Base-by-base conservation (phyloP, 2,888 invertebrate species). In the Orthosia incerta region DNA sequence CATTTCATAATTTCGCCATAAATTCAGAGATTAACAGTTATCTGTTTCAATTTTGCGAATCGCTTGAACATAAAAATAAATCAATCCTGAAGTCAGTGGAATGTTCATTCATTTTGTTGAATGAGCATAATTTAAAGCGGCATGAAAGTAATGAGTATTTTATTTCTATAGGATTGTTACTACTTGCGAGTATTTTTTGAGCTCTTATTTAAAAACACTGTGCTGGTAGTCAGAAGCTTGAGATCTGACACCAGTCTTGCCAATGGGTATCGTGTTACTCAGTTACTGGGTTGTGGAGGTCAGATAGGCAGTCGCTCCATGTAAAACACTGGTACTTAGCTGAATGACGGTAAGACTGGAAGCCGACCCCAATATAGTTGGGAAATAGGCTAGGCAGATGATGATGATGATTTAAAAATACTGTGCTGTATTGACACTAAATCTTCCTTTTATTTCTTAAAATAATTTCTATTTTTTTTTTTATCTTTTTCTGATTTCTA, bases 11-110 rank as follows among this genome's bases (percentile, higher is more conserved):
- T 61, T 71, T 46, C 2, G 1, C 45, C 45, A 64, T 73, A 80
- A 55, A 76, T 80, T 76, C 64, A 73, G 45, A 46, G 23, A 60
- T 64, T 80, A 80, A 64, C 55, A 16, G 23, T 74, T 72, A 76
- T 80, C 74, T 73, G 76, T 80, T 73, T 65, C 45, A 73, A 76
- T 76, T 79, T 57, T 50, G 63, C 46, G 59, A 73, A 72, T 56
- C 45, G 55, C 45, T 50, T 50, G 73, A 26, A 60, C 55, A 76
- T 76, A 79, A 60, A 71, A 64, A 76, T 76, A 79, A 79, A 76
- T 76, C 73, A 76, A 46, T 76, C 55, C 61, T 23, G 50, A 18
- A 60, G 13, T 50, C 74, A 26, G 63, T 64, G 76, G 16, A 71
- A 60, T n/a, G 60, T 48, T 60, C 48, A 46, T 73, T 59, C 16